Evolutionary conservation across 2,113 vertebrate species (phyloP).

Genomic region (Smithornis capensis): DNA sequence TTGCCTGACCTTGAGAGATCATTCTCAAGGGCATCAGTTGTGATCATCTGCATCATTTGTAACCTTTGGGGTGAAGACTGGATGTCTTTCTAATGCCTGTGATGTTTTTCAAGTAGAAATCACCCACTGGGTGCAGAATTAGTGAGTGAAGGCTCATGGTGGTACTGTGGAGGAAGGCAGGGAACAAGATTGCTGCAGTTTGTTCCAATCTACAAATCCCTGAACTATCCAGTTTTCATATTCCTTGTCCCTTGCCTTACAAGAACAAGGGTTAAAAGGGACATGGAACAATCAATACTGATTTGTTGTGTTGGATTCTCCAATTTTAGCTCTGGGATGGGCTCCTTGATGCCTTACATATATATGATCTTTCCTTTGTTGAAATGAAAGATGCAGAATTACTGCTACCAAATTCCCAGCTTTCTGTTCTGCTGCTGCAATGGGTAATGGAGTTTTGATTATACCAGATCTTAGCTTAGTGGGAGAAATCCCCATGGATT

Average conservation of each 20-base stretch:
- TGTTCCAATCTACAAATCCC: background rate
- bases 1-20: background rate
- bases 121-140: fast-evolving
- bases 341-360: background rate
- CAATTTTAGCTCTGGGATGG: background rate
- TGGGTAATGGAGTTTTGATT: background rate
- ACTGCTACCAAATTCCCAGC: background rate
- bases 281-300: background rate
- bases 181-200: background rate
- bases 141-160: fast-evolving
- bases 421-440: background rate
- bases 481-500: background rate
- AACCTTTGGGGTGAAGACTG: background rate
- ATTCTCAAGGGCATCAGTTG: background rate
- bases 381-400: background rate
- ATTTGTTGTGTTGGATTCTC: background rate
- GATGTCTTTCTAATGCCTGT: background rate
- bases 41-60: background rate
- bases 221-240: background rate
- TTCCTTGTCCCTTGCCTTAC: background rate
- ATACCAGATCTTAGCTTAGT: background rate
- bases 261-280: background rate
- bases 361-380: background rate
- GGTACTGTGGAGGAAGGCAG: background rate
- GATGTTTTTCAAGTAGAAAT: background rate